Percentiles rank a stretch among this genome's conserved stretches.
These are phyloP conservation scores for Ophioderma brevispina DNA, from an alignment of 35 echinoderm and acorn worm genomes.

Conservation along the genomic window DNA sequence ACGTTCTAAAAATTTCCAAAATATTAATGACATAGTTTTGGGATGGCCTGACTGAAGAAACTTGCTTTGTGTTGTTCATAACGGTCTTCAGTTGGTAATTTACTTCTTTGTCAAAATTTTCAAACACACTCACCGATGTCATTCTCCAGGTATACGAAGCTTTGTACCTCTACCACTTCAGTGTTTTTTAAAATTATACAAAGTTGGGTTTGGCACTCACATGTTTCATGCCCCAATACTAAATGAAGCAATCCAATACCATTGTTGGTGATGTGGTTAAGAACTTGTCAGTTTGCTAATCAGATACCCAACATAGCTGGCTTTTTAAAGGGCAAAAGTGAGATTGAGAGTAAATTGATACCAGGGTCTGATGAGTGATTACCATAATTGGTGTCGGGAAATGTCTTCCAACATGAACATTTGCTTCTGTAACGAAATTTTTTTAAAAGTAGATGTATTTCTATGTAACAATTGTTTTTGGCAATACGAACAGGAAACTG, in stretches of 20 bases:
- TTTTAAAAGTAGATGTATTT: conserved; percentile 11
- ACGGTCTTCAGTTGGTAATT: conserved; percentile 2
- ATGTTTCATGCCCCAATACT: background rate
- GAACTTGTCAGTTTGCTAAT: background rate
- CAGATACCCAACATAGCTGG: background rate
- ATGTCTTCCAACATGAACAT: conserved; percentile 24
- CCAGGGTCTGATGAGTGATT: background rate
- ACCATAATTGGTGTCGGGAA: conserved; percentile 3
- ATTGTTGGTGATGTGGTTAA: background rate
- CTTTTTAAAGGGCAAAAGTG: background rate
- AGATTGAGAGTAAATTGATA: background rate
- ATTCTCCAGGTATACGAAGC: conserved; percentile 52
- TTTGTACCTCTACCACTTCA: conserved; percentile 23
- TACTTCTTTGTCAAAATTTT: conserved; percentile 47
- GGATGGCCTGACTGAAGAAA: conserved; percentile 69
- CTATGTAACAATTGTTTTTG: conserved; percentile 23
- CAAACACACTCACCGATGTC: conserved; percentile 48
- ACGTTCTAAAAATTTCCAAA: conserved; percentile 64
- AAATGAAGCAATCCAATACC: background rate
- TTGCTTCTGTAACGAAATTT: conserved; percentile 36
- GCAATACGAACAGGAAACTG: conserved; percentile 19
- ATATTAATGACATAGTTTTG: conserved; percentile 76
- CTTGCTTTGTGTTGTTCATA: conserved; percentile 34
- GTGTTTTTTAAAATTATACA: background rate
- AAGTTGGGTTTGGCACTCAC: background rate